A percentile compares a stretch with the other conserved stretches of the same genome.
Conservation (phyloP, 2,888 invertebrate species). For the Megaustenia siamemsis region DNA sequence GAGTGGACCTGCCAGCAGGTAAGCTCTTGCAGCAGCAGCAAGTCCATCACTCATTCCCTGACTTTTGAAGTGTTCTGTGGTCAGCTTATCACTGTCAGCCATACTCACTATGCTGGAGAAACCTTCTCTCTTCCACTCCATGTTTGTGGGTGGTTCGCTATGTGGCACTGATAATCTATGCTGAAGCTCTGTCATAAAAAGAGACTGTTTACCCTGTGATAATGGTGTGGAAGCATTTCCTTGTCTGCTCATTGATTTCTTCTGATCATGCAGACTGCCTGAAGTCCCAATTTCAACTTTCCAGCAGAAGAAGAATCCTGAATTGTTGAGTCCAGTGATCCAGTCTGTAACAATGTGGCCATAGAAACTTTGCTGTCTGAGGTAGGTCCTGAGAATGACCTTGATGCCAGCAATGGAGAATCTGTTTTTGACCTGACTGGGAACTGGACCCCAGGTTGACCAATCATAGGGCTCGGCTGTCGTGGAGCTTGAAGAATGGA, state of each 20-base stretch:
- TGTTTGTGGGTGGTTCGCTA: not conserved
- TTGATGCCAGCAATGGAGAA: slow-evolving; percentile 43
- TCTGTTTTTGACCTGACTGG: slow-evolving; percentile 36
- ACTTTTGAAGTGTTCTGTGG: slow-evolving; percentile 48
- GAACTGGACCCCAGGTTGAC: slow-evolving; percentile 55
- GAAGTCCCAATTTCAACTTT: slow-evolving; percentile 26
- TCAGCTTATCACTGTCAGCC: slow-evolving; percentile 32
- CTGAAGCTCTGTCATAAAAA: slow-evolving; percentile 45
- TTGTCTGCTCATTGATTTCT: slow-evolving; percentile 48
- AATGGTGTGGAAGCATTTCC: not conserved
- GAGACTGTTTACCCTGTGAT: slow-evolving; percentile 7
- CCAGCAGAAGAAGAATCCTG: slow-evolving; percentile 1
- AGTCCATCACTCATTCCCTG: slow-evolving; percentile 48
- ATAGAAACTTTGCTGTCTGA: slow-evolving; percentile 6
- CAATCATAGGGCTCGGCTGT: slow-evolving; percentile 47
- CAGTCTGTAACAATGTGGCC: slow-evolving; percentile 28
- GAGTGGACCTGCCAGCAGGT: slow-evolving; percentile 34
- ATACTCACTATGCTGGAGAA: not conserved
- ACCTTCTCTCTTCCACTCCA: slow-evolving; percentile 27
- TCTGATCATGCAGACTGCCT: slow-evolving; percentile 49
- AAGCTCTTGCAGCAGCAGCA: slow-evolving; percentile 46
- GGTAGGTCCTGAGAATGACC: slow-evolving; percentile 25
- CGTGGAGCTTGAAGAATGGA: slow-evolving; percentile 50
- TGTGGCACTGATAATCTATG: slow-evolving; percentile 43
- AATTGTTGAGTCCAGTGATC: slow-evolving; percentile 31